Evolutionary conservation across 2,113 vertebrate species (phyloP).

Genomic region (Mustelus asterias): DNA sequence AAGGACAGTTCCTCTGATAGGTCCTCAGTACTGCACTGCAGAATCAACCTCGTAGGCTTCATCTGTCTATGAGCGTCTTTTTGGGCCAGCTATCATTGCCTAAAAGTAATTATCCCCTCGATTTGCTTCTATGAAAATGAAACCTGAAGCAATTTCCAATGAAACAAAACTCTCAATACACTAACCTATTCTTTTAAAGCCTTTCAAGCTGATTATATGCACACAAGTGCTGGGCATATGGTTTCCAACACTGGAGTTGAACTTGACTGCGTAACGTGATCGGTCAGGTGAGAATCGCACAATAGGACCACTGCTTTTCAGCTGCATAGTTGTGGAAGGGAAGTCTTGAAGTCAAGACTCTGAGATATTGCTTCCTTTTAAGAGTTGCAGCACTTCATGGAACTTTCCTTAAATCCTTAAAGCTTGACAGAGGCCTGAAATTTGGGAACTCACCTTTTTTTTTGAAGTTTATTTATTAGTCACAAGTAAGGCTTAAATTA

Average conservation of each 20-base stretch:
- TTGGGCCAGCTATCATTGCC: too few relatives aligned
- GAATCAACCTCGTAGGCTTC: background rate
- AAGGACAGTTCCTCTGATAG: background rate
- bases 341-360: background rate
- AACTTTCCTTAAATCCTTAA: background rate
- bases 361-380: background rate
- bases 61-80: too few relatives aligned
- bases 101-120: too few relatives aligned
- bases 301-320: background rate
- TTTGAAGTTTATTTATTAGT: too few relatives aligned
- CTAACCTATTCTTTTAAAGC: too few relatives aligned
- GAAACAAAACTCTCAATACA: too few relatives aligned
- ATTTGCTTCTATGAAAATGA: too few relatives aligned
- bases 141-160: too few relatives aligned
- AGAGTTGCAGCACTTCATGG: background rate
- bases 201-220: too few relatives aligned
- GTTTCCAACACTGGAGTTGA: too few relatives aligned
- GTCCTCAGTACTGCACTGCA: background rate
- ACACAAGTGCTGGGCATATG: too few relatives aligned
- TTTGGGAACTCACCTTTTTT: background rate
- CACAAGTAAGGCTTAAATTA: too few relatives aligned
- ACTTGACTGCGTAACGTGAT: background rate
- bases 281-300: background rate
- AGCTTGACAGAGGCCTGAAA: background rate
- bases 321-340: background rate